Percentiles rank a stretch among this genome's conserved stretches.
Evolutionary conservation across 2,113 vertebrate genomes (phyloP).

Genomic region (Salvator merianae): DNA sequence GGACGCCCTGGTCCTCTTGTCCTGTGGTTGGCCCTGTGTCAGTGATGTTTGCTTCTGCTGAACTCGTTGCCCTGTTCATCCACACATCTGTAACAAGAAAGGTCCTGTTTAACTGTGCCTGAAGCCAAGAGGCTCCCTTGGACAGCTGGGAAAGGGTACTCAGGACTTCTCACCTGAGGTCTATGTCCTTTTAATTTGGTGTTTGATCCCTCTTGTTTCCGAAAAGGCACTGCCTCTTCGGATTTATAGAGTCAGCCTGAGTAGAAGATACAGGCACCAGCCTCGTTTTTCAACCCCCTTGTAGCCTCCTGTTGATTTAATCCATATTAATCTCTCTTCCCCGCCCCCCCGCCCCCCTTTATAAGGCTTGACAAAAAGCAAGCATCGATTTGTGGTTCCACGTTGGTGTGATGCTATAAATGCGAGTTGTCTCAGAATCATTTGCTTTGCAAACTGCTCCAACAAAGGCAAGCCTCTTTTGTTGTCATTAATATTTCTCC

Average conservation of each 20-base stretch:
- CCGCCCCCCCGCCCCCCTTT: not conserved
- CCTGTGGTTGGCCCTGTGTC: not conserved
- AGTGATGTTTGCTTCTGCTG: not conserved
- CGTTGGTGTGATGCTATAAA: accelerated
- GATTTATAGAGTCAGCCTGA: conserved; percentile 42
- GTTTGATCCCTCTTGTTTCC: conserved; percentile 28
- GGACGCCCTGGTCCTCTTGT: conserved; percentile 24
- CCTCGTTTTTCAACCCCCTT: conserved; percentile 56
- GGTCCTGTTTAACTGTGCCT: conserved; percentile 52
- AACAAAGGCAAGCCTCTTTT: not conserved
- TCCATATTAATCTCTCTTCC: conserved; percentile 24
- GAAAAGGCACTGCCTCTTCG: conserved; percentile 54
- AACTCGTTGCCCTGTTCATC: not conserved
- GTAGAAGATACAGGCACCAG: conserved; percentile 46
- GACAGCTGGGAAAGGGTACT: conserved; percentile 51
- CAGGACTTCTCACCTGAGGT: conserved; percentile 55
- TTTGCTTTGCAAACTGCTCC: conserved; percentile 1
- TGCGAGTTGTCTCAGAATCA: not conserved
- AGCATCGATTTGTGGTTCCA: not conserved
- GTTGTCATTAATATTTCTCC: conserved; percentile 12
- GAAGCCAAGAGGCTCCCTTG: conserved; percentile 53
- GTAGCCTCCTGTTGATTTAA: conserved; percentile 33
- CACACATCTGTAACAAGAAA: conserved; percentile 41
- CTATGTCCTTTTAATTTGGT: conserved; percentile 30
- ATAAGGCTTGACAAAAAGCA: not conserved